Conservation (phyloP, 2,888 invertebrate genomes). For the Choristoneura rosaceana region DNA sequence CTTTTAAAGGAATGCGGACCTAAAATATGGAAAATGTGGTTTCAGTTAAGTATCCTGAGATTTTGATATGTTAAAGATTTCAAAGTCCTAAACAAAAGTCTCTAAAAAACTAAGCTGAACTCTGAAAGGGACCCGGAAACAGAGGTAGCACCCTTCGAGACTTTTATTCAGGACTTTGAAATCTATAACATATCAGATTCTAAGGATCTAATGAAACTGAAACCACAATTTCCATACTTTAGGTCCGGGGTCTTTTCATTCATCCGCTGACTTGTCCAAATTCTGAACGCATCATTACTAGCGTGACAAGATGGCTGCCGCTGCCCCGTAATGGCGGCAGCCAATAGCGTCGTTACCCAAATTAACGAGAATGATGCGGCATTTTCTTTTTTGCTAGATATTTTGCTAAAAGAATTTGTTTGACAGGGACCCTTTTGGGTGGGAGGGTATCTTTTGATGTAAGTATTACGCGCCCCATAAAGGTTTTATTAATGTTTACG, state of each 20-base stretch:
- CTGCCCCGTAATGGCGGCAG: constrained; percentile 53
- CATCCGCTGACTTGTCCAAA: constrained; percentile 17
- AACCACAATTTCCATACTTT: too few relatives aligned
- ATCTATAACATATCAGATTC: too few relatives aligned
- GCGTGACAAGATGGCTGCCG: constrained; percentile 37
- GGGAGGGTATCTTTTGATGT: constrained; percentile 72
- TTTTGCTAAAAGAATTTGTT: constrained; percentile 80
- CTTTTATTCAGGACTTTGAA: too few relatives aligned
- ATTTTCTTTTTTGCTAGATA: constrained; percentile 80
- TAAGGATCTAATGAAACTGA: too few relatives aligned
- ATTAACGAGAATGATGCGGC: constrained; percentile 83
- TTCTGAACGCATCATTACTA: constrained; percentile 34
- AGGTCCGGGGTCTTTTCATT: not conserved
- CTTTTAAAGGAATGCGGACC: not conserved
- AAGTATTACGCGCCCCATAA: constrained; percentile 53
- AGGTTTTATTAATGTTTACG: constrained; percentile 48
- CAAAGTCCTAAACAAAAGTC: too few relatives aligned
- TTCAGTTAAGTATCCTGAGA: too few relatives aligned
- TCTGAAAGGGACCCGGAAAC: too few relatives aligned
- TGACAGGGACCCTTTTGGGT: constrained; percentile 69
- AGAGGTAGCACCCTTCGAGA: too few relatives aligned
- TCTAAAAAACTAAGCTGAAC: too few relatives aligned
- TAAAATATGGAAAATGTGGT: too few relatives aligned
- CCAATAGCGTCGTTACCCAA: constrained; percentile 82
- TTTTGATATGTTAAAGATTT: too few relatives aligned